phyloP scores from a whole-genome alignment of 2,888 invertebrate species.

The Sesia apiformis region DNA sequence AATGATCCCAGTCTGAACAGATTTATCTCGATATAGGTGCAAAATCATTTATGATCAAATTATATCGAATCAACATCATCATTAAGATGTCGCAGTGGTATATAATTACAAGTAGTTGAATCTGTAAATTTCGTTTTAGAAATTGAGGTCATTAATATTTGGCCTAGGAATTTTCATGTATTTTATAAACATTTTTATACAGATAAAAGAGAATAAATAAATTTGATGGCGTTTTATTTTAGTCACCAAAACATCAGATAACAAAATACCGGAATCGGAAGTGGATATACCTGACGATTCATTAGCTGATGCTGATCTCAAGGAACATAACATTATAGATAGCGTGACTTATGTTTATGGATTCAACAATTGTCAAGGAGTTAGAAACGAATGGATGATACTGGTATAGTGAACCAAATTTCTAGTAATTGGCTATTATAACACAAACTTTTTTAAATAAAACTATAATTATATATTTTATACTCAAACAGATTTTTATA shows the following conservation, averaged over 20 bases:
- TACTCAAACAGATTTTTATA: slow-evolving; percentile 42
- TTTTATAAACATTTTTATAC: neutral
- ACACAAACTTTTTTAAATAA: neutral
- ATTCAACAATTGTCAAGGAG: slow-evolving; percentile 64
- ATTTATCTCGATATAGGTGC: too few species aligned
- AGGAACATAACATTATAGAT: slow-evolving; percentile 81
- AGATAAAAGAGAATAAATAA: neutral
- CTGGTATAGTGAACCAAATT: slow-evolving; percentile 39
- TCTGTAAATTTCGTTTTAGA: neutral
- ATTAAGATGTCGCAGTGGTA: too few species aligned
- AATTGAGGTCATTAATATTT: neutral
- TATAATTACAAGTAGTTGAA: too few species aligned
- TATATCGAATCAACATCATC: too few species aligned
- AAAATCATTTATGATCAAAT: too few species aligned
- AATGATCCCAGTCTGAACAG: too few species aligned
- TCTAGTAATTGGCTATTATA: neutral
- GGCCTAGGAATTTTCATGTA: neutral
- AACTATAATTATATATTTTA: neutral
- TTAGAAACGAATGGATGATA: slow-evolving; percentile 64
- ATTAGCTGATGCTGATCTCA: slow-evolving; percentile 77
- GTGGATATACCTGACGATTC: slow-evolving; percentile 77
- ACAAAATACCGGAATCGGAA: slow-evolving; percentile 54
- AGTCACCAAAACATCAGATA: slow-evolving; percentile 35
- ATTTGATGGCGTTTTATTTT: slow-evolving; percentile 2
- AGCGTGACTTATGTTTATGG: slow-evolving; percentile 83